Evolutionary conservation across 2,888 invertebrate genomes (phyloP), one percentile per base, ranked within the genome.

Genomic region (Athalia rosae): DNA sequence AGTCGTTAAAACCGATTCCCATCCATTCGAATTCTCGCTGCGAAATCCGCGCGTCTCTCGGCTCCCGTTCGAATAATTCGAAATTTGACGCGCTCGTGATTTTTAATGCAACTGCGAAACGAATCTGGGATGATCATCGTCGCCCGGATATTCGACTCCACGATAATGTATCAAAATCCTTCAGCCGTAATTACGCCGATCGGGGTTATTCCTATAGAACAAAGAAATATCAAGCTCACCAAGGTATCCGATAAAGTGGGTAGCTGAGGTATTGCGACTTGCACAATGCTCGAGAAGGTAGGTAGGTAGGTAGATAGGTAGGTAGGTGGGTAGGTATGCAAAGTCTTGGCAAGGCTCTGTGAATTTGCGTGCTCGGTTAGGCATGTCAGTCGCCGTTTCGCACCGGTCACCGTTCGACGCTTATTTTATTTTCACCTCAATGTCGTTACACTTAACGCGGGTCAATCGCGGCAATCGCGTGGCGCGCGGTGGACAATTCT

Each of bases 351-450:
- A 28, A 28, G 28, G 28, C 28, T 28, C 2, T 28, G 28, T 28
- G 28, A 28, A 28, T 28, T 71, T 71, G 43, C 43, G 45, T 71
- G 58, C 58, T 45, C n/a, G 79, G 79, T 76, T 59, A 82, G 80
- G 80, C 79, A 79, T 79, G 79, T 79, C 77, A 81, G 77, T 79
- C 78, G 78, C 67, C 79, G 76, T 71, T 77, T 67, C 67, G 81
- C 79, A 84, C 85, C 84, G 85, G 85, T 85, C 85, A 85, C 79
- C 82, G 81, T 82, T 82, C 80, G 82, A 80, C 82, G 81, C n/a
- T 80, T 79, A 67, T 76, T 45, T 77, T 58, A 53, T 53, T 53
- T 53, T 53, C 53, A 53, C 53, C 56, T 67, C 28, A 67, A 48
- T 50, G 48, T 53, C 53, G 67, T 53, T 53, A 67, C 9, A 28